These are phyloP conservation scores for Takifugu ocellatus DNA, from an alignment of 2,797 vertebrate species.

Conservation along the genomic window DNA sequence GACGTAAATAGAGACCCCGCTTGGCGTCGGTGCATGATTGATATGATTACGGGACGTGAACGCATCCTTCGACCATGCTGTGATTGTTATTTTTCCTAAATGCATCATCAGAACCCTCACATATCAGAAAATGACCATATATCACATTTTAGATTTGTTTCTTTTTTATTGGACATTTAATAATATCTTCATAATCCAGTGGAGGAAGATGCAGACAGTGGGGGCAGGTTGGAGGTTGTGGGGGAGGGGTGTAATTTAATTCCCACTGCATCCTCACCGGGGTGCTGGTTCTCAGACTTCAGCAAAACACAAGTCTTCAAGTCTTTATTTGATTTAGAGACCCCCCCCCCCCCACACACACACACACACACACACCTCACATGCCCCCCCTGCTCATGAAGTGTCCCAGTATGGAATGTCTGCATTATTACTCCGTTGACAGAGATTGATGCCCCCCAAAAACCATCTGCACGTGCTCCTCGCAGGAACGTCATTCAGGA, in stretches of 20 bases:
- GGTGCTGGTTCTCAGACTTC: constrained; percentile 70
- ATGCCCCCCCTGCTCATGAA: constrained; percentile 62
- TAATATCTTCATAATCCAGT: constrained; percentile 59
- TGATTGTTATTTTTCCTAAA: too few relatives aligned
- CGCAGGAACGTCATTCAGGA: constrained; percentile 54
- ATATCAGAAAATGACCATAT: constrained; percentile 14
- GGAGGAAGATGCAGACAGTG: constrained; percentile 72
- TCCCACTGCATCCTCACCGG: constrained; percentile 73
- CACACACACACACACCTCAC: constrained; percentile 27
- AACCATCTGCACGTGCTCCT: constrained; percentile 69
- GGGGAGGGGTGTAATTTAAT: constrained; percentile 71
- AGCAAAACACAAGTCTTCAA: constrained; percentile 66
- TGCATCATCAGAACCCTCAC: too few relatives aligned
- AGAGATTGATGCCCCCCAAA: constrained; percentile 68
- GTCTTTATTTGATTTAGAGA: constrained; percentile 77
- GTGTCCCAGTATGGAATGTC: constrained; percentile 73
- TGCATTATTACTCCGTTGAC: constrained; percentile 73
- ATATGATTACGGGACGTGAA: constrained; percentile 10
- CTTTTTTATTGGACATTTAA: constrained; percentile 52
- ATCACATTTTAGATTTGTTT: constrained; percentile 51
- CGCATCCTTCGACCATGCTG: neutral
- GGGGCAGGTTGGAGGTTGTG: constrained; percentile 41
- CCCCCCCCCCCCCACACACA: neutral
- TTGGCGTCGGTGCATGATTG: constrained; percentile 3
- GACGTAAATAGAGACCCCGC: neutral